Conservation (phyloP, 2,113 vertebrate genomes). For the Mionectes macconnelli region DNA sequence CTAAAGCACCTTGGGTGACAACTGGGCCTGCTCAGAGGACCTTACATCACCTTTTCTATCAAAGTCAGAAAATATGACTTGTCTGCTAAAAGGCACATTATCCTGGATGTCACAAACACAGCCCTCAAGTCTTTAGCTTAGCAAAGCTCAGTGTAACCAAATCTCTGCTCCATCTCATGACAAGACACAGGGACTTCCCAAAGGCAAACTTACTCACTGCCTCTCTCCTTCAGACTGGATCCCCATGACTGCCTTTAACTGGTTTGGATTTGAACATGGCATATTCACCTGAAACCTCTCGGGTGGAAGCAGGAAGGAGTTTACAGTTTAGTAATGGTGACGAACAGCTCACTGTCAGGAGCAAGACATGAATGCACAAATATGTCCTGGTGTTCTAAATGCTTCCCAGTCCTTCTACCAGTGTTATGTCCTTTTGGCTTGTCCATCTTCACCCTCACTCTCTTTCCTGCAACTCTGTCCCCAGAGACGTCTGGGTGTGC, state of each 20-base stretch:
- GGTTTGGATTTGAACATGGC: neutral
- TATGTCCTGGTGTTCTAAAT: neutral
- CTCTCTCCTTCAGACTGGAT: neutral
- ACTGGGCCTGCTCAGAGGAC: neutral
- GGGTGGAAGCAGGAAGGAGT: neutral
- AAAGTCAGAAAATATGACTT: neutral
- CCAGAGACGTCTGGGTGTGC: neutral
- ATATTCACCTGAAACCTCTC: neutral
- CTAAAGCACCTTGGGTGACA: neutral
- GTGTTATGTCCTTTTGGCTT: rapidly evolving
- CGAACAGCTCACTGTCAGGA: neutral
- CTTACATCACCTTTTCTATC: neutral
- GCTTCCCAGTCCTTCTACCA: neutral
- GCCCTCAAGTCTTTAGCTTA: neutral
- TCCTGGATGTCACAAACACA: neutral
- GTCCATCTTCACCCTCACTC: neutral
- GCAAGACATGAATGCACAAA: neutral
- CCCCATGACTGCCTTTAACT: neutral
- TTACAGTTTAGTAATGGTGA: neutral
- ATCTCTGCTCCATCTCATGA: neutral
- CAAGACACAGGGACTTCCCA: neutral
- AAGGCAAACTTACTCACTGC: neutral
- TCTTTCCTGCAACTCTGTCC: neutral
- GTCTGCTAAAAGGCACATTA: rapidly evolving
- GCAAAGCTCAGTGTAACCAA: neutral